Percentiles rank a stretch among this genome's conserved stretches.
Conservation (phyloP, 2,797 vertebrate species). For the Dallia pectoralis region DNA sequence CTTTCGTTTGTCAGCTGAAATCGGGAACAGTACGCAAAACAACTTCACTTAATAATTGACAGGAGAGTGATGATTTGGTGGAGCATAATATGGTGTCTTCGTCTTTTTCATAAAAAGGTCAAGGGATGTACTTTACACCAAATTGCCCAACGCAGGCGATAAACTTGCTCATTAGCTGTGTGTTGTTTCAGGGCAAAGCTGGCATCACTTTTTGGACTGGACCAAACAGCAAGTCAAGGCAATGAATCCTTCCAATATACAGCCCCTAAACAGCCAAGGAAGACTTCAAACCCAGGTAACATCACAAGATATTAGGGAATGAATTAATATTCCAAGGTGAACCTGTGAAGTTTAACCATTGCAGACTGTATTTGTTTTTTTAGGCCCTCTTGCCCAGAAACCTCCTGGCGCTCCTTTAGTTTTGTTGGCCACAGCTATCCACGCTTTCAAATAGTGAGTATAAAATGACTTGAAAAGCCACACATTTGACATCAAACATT, state of each 20-base stretch:
- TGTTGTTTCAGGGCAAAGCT: constrained; percentile 80
- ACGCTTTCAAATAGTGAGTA: constrained; percentile 90
- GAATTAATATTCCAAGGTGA: neutral
- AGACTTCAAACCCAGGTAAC: constrained; percentile 78
- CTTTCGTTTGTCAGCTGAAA: neutral
- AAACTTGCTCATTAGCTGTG: neutral
- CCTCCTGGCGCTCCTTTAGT: constrained; percentile 71
- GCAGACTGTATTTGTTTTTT: constrained; percentile 7
- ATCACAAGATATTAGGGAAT: neutral
- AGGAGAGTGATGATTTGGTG: neutral
- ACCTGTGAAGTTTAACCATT: neutral
- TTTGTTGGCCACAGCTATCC: constrained; percentile 82
- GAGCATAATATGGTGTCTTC: neutral
- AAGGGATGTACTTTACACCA: too few species aligned
- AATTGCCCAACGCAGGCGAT: neutral
- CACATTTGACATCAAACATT: neutral
- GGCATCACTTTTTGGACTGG: constrained; percentile 91
- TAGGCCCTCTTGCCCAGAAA: constrained; percentile 71
- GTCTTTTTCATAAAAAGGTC: neutral
- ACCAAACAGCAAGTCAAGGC: constrained; percentile 77
- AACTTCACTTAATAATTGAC: neutral
- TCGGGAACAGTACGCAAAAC: neutral
- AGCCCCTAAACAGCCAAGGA: constrained; percentile 93
- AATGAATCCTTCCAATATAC: constrained; percentile 97
- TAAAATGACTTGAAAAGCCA: neutral